Conservation (phyloP, 2,797 vertebrate species). For the Menidia menidia region DNA sequence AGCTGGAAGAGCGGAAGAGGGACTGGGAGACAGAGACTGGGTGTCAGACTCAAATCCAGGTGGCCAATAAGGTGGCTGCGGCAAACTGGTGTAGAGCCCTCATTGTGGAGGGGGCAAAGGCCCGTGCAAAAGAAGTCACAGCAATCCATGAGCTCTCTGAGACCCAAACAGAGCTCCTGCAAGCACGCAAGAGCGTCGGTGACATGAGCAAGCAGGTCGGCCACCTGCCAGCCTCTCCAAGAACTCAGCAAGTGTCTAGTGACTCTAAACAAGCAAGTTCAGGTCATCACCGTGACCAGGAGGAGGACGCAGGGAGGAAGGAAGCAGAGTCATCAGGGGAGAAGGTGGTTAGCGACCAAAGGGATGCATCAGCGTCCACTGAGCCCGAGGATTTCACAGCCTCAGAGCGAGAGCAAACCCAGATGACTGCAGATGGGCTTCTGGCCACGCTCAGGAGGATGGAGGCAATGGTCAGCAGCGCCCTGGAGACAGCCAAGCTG, state of each 20-base stretch:
- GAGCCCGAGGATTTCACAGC: slow-evolving; percentile 37
- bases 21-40: slow-evolving; percentile 57
- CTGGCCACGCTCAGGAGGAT: slow-evolving; percentile 66
- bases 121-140: slow-evolving; percentile 20
- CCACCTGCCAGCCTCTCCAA: slow-evolving; percentile 63
- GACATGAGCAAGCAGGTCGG: slow-evolving; percentile 70
- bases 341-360: slow-evolving; percentile 50
- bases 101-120: slow-evolving; percentile 55
- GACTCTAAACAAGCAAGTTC: slow-evolving; percentile 39
- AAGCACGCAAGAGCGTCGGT: slow-evolving; percentile 61
- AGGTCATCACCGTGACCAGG: slow-evolving; percentile 46
- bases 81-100: slow-evolving; percentile 78
- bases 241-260: slow-evolving; percentile 46
- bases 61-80: slow-evolving; percentile 64
- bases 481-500: slow-evolving; percentile 62
- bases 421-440: slow-evolving; percentile 57
- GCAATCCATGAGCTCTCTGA: slow-evolving; percentile 42
- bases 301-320: slow-evolving; percentile 51
- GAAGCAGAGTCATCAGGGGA: slow-evolving; percentile 21
- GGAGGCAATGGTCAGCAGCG: slow-evolving; percentile 67
- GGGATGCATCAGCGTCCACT: slow-evolving; percentile 68
- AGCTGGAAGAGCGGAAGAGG: slow-evolving; percentile 63
- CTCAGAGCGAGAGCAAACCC: slow-evolving; percentile 38
- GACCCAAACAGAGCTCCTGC: slow-evolving; percentile 55
- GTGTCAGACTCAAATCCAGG: slow-evolving; percentile 43